Conservation (phyloP, 2,797 vertebrate genomes). For the Tangara arthus region DNA sequence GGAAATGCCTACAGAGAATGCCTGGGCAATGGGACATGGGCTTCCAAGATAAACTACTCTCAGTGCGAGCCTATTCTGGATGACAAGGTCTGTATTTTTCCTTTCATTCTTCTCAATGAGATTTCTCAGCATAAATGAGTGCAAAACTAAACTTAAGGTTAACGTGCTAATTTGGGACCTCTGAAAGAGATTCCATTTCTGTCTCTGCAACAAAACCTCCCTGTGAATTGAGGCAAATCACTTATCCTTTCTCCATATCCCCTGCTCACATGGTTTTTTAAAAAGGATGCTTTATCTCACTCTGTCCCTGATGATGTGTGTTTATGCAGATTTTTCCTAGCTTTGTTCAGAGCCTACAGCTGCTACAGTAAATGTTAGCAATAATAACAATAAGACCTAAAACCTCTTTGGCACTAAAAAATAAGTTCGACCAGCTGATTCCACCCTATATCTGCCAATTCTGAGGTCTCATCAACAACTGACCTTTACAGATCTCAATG, state of each 20-base stretch:
- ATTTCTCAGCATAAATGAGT: neutral
- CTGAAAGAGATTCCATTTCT: neutral
- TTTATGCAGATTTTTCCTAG: slow-evolving; percentile 18
- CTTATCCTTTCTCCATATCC: neutral
- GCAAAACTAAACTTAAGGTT: neutral
- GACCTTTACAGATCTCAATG: neutral
- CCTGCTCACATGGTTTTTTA: neutral
- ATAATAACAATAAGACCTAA: slow-evolving; percentile 17
- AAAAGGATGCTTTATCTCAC: neutral
- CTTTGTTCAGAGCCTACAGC: slow-evolving; percentile 9
- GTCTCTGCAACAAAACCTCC: neutral
- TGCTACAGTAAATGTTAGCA: slow-evolving; percentile 32
- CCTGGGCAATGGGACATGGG: slow-evolving; percentile 96
- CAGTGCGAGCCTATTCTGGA: slow-evolving; percentile 94
- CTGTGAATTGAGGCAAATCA: neutral
- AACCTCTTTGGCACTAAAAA: slow-evolving; percentile 25
- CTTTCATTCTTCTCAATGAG: neutral
- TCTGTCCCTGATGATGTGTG: neutral
- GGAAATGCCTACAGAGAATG: slow-evolving; percentile 94
- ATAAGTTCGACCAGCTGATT: neutral
- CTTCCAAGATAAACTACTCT: slow-evolving; percentile 93
- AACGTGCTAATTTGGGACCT: neutral
- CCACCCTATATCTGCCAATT: neutral
- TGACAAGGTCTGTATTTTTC: slow-evolving; percentile 84
- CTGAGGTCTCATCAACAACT: neutral